A percentile compares a stretch with the other conserved stretches of the same genome.
Conservation (phyloP, 2,797 vertebrate species). For the Danionella dracula region DNA sequence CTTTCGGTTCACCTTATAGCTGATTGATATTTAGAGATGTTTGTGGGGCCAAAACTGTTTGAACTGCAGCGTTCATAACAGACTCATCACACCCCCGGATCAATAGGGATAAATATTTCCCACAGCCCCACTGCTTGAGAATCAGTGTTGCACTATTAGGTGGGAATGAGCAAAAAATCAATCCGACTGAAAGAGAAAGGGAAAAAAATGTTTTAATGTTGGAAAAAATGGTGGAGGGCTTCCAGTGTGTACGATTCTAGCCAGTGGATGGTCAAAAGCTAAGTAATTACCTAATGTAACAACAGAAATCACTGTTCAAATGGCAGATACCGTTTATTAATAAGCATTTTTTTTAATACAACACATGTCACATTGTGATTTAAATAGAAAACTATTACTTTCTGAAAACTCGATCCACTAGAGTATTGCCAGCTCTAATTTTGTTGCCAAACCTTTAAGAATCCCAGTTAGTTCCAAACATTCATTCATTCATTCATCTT, state of each 20-base stretch:
- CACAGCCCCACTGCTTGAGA: constrained; percentile 69
- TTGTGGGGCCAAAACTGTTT: constrained; percentile 66
- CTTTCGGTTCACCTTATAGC: constrained; percentile 39
- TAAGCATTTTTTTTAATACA: neutral
- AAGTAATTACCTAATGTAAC: neutral
- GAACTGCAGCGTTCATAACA: constrained; percentile 68
- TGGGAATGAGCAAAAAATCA: constrained; percentile 60
- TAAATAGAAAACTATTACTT: neutral
- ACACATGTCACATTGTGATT: neutral
- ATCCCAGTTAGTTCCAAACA: neutral
- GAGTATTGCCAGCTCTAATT: neutral
- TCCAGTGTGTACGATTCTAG: too few relatives aligned
- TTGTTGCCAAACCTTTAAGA: neutral
- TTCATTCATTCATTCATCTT: too few relatives aligned
- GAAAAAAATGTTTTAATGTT: too few relatives aligned
- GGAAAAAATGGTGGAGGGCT: too few relatives aligned
- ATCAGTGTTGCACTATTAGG: constrained; percentile 51
- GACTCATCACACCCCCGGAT: constrained; percentile 68
- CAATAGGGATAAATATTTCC: constrained; percentile 77
- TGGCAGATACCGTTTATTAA: too few relatives aligned
- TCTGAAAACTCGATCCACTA: neutral
- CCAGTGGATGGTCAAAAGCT: neutral
- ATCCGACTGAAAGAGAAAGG: constrained; percentile 49
- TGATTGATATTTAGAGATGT: constrained; percentile 73
- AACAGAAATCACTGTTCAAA: neutral